Evolutionary conservation across 2,797 vertebrate genomes (phyloP).

Genomic region (Sebastolobus altivelis): DNA sequence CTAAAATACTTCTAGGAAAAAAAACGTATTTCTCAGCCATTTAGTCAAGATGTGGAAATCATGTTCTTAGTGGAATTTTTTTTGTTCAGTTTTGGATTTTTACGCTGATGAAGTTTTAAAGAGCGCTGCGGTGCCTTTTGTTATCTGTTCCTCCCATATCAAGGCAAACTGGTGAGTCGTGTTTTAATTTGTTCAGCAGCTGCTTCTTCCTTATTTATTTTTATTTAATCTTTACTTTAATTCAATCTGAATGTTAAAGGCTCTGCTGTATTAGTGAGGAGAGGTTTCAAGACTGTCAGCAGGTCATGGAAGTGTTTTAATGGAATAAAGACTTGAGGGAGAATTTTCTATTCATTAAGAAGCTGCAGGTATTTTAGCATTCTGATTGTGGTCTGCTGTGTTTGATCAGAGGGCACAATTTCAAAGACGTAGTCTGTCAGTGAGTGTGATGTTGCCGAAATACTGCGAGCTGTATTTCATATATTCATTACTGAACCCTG

Average conservation of each 20-base stretch:
- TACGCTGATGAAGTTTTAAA: background rate
- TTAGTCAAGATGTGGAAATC: background rate
- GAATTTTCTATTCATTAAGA: background rate
- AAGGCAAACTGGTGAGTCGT: background rate
- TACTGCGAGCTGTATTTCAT: background rate
- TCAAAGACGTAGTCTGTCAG: background rate
- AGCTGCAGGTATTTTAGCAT: background rate
- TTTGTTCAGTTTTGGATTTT: background rate
- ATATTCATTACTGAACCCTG: background rate
- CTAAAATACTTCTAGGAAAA: background rate
- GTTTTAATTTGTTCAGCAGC: background rate
- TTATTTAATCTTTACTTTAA: background rate
- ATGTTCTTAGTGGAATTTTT: background rate
- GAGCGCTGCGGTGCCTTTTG: no score
- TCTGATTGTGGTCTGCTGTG: background rate
- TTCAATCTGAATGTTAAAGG: background rate
- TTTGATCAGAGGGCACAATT: background rate
- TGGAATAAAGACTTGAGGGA: background rate
- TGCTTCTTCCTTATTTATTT: background rate
- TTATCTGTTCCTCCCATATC: background rate
- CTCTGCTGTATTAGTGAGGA: background rate
- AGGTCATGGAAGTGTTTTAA: background rate
- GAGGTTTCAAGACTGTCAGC: background rate
- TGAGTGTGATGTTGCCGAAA: background rate
- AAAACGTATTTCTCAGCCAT: background rate